A percentile compares a stretch with the other conserved stretches of the same genome.
phyloP scores from a whole-genome alignment of 1,140 invertebrate genomes.

The Wasmannia auropunctata region DNA sequence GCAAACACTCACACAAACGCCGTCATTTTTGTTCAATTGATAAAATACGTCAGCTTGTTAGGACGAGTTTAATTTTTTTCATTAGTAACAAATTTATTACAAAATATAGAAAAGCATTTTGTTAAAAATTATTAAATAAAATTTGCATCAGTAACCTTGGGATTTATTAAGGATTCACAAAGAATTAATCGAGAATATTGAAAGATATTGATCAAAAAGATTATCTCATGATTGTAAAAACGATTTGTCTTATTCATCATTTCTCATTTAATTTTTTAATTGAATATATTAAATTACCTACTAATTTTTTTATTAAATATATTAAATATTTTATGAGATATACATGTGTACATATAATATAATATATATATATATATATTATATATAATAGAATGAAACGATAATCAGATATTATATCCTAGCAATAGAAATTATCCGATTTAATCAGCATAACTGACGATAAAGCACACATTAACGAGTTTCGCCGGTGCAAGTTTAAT shows the following conservation, averaged over 20 bases:
- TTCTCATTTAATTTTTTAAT: background rate
- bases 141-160: background rate
- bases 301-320: slow-evolving; percentile 19
- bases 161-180: slow-evolving; percentile 1
- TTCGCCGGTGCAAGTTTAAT: slow-evolving; percentile 54
- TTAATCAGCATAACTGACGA: slow-evolving; percentile 46
- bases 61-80: background rate
- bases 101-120: background rate
- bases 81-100: background rate
- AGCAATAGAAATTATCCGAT: slow-evolving; percentile 54
- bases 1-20: background rate
- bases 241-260: background rate
- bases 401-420: slow-evolving; percentile 48
- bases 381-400: slow-evolving; percentile 12
- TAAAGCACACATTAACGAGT: slow-evolving; percentile 56
- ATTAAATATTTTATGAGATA: background rate
- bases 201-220: background rate
- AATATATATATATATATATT: background rate
- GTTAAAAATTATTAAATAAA: background rate
- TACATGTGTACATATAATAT: background rate
- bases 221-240: background rate
- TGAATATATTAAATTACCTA: background rate
- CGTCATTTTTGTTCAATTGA: slow-evolving; percentile 15
- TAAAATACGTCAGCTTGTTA: slow-evolving; percentile 3
- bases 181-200: background rate